Evolutionary conservation across 1,140 invertebrate species (phyloP), one percentile per base, ranked within the genome.

Genomic region (Mizuhopecten yessoensis): DNA sequence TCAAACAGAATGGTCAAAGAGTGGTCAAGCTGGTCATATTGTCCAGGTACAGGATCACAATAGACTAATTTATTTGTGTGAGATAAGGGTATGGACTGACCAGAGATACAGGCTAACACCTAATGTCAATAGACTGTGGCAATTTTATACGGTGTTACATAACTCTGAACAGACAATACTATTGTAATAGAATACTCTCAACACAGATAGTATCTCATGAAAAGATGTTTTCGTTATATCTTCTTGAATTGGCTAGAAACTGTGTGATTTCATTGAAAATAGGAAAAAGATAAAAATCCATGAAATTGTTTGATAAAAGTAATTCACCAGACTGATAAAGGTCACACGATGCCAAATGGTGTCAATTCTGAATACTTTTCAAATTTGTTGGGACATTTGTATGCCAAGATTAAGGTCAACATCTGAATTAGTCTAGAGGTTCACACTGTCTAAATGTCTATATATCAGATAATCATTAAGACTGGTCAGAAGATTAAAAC

Each of bases 51-150:
- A 7, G 23, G 17, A 5, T 75, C 9, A 75, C 57, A 75, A 75
- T 75, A n/a, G 57, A 75, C 57, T 75, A 23, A 75, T 75, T 75
- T 75, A 75, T 75, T 75, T 75, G n/a, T 29, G 57, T n/a, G 57
- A 75, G 57, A 75, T 75, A 75, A 75, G 57, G n/a, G 57, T 75
- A 5, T 75, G n/a, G 57, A 75, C 17, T 29, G 57, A 75, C 57
- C 1, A 75, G 9, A 75, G 57, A 75, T 75, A 75, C 57, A 75
- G n/a, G 9, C 57, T 75, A 75, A 75, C 57, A 75, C 57, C 57
- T 29, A 29, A 29, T 29, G n/a, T 75, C 57, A 75, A 75, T 75
- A 75, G 57, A 29, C 23, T 29, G 23, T 75, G 57, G 23, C 57
- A 75, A 75, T 75, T 75, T 75, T 75, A 75, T 75, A 3, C 29